Percentiles rank a stretch among this genome's conserved stretches.
phyloP scores from a whole-genome alignment of 2,888 invertebrate species.

The Apodemia duryi region DNA sequence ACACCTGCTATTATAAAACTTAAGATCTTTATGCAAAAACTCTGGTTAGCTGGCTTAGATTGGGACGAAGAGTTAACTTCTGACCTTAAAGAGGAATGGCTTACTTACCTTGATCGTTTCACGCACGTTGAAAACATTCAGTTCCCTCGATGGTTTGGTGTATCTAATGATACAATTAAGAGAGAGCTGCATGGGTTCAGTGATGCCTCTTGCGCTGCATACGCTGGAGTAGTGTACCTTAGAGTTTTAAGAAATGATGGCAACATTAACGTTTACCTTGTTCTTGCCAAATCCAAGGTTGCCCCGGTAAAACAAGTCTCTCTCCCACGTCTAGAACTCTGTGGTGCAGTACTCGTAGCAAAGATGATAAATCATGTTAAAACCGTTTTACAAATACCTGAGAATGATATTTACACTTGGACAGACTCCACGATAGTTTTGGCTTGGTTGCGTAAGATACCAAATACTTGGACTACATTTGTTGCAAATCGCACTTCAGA shows the following conservation, averaged over 20 bases:
- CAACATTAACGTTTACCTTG: constrained; percentile 10
- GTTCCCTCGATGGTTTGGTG: constrained; percentile 10
- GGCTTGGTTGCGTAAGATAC: background rate
- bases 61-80: constrained; percentile 24
- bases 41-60: constrained; percentile 24
- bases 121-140: background rate
- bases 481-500: background rate
- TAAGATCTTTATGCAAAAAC: constrained; percentile 24
- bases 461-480: background rate
- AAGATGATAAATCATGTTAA: background rate
- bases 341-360: background rate
- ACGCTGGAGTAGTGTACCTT: constrained; percentile 21
- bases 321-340: background rate
- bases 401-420: background rate
- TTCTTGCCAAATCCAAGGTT: constrained; percentile 14
- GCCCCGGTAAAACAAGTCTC: constrained; percentile 4
- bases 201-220: constrained; percentile 21
- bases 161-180: background rate
- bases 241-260: constrained; percentile 16
- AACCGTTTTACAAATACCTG: background rate
- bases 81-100: constrained; percentile 19
- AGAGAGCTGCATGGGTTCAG: constrained; percentile 14
- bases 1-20: constrained; percentile 18
- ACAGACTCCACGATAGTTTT: constrained; percentile 1
- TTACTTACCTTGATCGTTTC: constrained; percentile 12